Conservation (phyloP, 2,888 invertebrate genomes). For the Parnassius glacialis region DNA sequence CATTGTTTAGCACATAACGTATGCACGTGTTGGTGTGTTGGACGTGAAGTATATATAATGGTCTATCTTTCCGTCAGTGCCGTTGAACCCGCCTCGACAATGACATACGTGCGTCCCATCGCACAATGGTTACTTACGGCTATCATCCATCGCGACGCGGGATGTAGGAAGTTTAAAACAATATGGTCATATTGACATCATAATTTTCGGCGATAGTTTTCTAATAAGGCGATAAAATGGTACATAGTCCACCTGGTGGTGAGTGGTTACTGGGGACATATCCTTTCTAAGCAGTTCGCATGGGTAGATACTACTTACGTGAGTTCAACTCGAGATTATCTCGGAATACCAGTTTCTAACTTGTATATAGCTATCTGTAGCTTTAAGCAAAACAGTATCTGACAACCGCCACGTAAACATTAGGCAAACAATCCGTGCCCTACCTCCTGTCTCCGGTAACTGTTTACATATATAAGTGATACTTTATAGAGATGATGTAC, state of each 20-base stretch:
- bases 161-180: background rate
- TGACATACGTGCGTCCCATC: conserved; percentile 21
- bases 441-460: background rate
- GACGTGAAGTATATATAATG: conserved; percentile 7
- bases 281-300: no score
- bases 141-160: conserved; percentile 4
- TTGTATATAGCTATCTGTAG: no score
- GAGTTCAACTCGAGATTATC: no score
- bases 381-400: no score
- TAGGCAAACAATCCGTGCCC: background rate
- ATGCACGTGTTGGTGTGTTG: background rate
- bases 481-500: no score
- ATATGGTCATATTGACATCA: background rate
- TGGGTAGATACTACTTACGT: no score
- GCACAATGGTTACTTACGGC: conserved; percentile 14
- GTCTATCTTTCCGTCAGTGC: conserved; percentile 13
- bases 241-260: no score
- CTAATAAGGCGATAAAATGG: background rate
- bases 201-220: background rate
- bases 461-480: no score
- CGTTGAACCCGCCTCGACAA: conserved; percentile 21
- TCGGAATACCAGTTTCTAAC: no score
- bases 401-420: no score
- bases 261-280: no score
- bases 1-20: background rate